Percentiles rank a stretch among this genome's conserved stretches.
Conservation (phyloP, 1,140 invertebrate genomes). For the Drosophila ananassae region DNA sequence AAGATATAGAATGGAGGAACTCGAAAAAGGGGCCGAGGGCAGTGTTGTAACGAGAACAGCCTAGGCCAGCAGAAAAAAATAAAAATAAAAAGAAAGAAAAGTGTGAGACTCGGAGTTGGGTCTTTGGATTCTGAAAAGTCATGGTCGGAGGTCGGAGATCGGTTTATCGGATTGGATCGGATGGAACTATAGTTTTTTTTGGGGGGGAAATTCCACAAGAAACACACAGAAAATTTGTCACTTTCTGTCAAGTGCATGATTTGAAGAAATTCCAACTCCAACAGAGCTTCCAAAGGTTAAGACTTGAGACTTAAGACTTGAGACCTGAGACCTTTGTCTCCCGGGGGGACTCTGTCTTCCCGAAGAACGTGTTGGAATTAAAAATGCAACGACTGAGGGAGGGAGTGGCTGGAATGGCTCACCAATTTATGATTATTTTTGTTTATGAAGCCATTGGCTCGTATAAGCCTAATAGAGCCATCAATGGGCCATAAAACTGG, state of each 20-base stretch:
- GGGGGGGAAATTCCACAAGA: not conserved
- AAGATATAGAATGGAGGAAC: constrained; percentile 14
- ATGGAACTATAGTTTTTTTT: not conserved
- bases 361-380: constrained; percentile 60
- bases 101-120: constrained; percentile 35
- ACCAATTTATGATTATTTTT: constrained; percentile 76
- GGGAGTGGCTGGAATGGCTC: no score
- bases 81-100: not conserved
- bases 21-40: constrained; percentile 54
- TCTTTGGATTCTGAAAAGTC: constrained; percentile 64
- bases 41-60: constrained; percentile 52
- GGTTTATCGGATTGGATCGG: constrained; percentile 17
- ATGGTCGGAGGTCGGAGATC: constrained; percentile 38
- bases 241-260: constrained; percentile 66
- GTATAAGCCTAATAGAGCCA: constrained; percentile 79
- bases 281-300: no score
- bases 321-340: constrained; percentile 24
- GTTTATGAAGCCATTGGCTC: constrained; percentile 72
- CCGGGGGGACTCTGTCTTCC: not conserved
- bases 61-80: constrained; percentile 64
- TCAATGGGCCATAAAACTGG: constrained; percentile 74
- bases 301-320: no score
- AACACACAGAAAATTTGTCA: constrained; percentile 67
- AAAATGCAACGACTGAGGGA: constrained; percentile 26
- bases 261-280: constrained; percentile 26